These are phyloP conservation scores for Auanema freiburgensis DNA, from an alignment of 2,888 invertebrate genomes.

Conservation along the genomic window DNA sequence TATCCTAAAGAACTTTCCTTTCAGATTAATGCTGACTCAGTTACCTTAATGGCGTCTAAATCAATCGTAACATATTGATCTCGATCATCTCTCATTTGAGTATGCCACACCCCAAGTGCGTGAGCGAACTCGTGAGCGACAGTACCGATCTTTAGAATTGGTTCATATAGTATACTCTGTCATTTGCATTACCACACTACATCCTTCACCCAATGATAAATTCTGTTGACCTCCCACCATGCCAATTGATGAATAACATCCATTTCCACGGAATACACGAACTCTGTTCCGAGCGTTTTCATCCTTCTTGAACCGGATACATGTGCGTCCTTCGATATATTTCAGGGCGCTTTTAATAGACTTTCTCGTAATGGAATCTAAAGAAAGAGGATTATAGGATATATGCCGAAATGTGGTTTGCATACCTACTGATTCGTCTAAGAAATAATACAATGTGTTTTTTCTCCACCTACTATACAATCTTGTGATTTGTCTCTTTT, in stretches of 20 bases:
- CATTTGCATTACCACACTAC: constrained; percentile 21
- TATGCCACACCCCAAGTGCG: constrained; percentile 33
- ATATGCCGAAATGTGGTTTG: neutral
- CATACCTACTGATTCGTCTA: constrained; percentile 22
- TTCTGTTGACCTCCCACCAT: constrained; percentile 35
- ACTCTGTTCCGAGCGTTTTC: constrained; percentile 28
- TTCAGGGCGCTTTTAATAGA: constrained; percentile 20
- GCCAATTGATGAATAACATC: constrained; percentile 37
- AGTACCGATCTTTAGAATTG: constrained; percentile 27
- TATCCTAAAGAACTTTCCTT: neutral
- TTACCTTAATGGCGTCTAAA: constrained; percentile 25
- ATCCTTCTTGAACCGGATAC: constrained; percentile 26
- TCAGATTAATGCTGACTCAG: neutral
- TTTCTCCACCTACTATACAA: constrained; percentile 25
- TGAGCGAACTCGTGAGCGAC: constrained; percentile 39
- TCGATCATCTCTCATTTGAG: constrained; percentile 40
- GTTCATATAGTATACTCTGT: neutral
- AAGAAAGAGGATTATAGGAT: neutral
- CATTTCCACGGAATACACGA: constrained; percentile 32
- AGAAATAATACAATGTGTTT: constrained; percentile 32
- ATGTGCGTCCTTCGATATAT: constrained; percentile 23
- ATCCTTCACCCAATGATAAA: constrained; percentile 35
- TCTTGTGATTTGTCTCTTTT: constrained; percentile 31
- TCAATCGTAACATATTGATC: constrained; percentile 36
- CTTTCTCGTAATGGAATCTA: constrained; percentile 19